phyloP scores from a whole-genome alignment of 2,888 invertebrate genomes.

The Pandemis corylana region DNA sequence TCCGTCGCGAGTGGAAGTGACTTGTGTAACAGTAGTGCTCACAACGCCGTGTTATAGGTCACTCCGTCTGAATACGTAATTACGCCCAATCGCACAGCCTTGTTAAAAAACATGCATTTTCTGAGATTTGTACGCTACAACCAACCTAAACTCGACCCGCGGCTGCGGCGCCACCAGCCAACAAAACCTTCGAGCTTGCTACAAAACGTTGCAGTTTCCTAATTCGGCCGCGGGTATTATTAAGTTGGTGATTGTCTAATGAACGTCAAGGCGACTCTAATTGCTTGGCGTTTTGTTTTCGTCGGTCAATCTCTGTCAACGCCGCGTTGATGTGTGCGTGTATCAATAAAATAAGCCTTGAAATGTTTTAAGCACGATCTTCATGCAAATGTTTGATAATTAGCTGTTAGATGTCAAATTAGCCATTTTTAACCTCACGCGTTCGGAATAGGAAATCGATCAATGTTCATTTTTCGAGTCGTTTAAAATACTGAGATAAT shows the following conservation, averaged over 20 bases:
- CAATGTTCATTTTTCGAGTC: background rate
- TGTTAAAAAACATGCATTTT: slow-evolving; percentile 43
- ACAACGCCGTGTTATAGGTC: slow-evolving; percentile 72
- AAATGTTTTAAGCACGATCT: slow-evolving; percentile 1
- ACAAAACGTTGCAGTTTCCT: background rate
- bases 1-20: slow-evolving; percentile 62
- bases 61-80: slow-evolving; percentile 72
- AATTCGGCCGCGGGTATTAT: background rate
- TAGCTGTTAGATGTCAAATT: slow-evolving; percentile 17
- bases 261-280: slow-evolving; percentile 16
- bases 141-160: background rate
- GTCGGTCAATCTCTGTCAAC: slow-evolving; percentile 19
- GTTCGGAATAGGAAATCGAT: background rate
- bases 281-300: slow-evolving; percentile 15
- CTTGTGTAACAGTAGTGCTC: slow-evolving; percentile 78
- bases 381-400: slow-evolving; percentile 3
- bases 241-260: background rate
- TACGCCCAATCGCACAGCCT: slow-evolving; percentile 50
- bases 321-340: background rate
- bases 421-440: slow-evolving; percentile 3
- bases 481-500: background rate
- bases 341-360: slow-evolving; percentile 12
- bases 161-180: slow-evolving; percentile 1
- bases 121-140: background rate
- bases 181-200: background rate